Conservation (phyloP, 1,140 invertebrate species). For the Paracyclopina nana region DNA sequence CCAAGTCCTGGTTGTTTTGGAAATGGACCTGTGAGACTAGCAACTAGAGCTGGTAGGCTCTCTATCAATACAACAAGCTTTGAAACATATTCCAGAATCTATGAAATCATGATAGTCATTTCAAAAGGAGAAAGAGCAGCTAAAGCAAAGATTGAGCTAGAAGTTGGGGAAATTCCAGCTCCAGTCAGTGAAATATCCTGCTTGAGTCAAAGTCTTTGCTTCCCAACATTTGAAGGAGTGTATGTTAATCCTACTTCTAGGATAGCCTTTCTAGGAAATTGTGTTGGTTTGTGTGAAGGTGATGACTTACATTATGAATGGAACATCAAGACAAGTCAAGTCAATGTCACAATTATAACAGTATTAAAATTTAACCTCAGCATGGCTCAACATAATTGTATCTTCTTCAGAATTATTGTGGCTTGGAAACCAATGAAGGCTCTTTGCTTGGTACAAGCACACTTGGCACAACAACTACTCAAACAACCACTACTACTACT, state of each 20-base stretch:
- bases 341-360: too few species aligned
- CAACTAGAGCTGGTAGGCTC: background rate
- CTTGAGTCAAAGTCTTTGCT: background rate
- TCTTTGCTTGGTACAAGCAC: too few species aligned
- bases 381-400: too few species aligned
- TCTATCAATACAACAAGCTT: background rate
- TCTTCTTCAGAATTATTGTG: too few species aligned
- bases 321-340: too few species aligned
- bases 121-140: background rate
- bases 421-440: too few species aligned
- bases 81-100: background rate
- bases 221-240: background rate
- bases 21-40: background rate
- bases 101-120: background rate
- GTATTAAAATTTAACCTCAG: too few species aligned
- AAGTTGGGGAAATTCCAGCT: background rate
- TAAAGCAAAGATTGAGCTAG: background rate
- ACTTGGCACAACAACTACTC: too few species aligned
- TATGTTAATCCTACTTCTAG: background rate
- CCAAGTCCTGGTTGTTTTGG: background rate
- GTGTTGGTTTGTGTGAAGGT: background rate
- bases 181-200: background rate
- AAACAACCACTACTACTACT: too few species aligned
- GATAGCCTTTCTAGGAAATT: background rate
- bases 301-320: too few species aligned